Evolutionary conservation across 2,888 invertebrate species (phyloP).

Genomic region (Brachyptera risi): DNA sequence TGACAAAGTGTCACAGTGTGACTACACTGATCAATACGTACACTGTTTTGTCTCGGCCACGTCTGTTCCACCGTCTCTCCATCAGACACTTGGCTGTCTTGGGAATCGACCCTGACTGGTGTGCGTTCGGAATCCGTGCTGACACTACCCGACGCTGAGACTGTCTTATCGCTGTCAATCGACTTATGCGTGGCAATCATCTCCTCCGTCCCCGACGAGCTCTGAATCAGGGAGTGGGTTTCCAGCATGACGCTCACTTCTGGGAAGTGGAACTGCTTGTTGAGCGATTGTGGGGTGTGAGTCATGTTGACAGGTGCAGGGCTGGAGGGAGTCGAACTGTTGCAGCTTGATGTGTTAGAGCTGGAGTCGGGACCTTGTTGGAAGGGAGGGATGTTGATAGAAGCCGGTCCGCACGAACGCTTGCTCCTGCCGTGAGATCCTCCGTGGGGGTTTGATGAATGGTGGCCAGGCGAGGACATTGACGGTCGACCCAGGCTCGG

Average conservation of each 20-base stretch:
- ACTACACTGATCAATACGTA: too few relatives aligned
- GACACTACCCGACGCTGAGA: slow-evolving; percentile 64
- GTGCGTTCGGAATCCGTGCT: slow-evolving; percentile 82
- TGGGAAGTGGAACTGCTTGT: slow-evolving; percentile 72
- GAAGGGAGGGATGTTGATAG: slow-evolving; percentile 54
- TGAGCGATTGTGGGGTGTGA: slow-evolving; percentile 44
- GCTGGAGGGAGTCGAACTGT: slow-evolving; percentile 93
- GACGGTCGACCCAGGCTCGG: slow-evolving; percentile 49
- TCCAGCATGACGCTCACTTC: slow-evolving; percentile 49
- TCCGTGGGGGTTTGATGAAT: slow-evolving; percentile 41
- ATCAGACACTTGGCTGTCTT: slow-evolving; percentile 72
- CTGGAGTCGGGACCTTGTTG: slow-evolving; percentile 70
- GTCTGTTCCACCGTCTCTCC: slow-evolving; percentile 49
- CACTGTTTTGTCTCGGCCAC: slow-evolving; percentile 81
- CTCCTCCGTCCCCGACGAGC: slow-evolving; percentile 46
- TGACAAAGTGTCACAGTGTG: too few relatives aligned
- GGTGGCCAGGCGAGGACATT: slow-evolving; percentile 45
- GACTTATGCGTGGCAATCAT: slow-evolving; percentile 48
- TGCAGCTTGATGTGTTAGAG: slow-evolving; percentile 93
- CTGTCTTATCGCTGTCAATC: slow-evolving; percentile 52
- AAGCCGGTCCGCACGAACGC: slow-evolving; percentile 53
- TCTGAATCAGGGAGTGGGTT: slow-evolving; percentile 48
- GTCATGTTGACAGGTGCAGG: slow-evolving; percentile 67
- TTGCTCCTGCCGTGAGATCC: slow-evolving; percentile 42
- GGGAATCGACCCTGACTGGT: slow-evolving; percentile 74